phyloP scores from a whole-genome alignment of 1,140 invertebrate genomes.

The Pseudomyrmex dendroicus region DNA sequence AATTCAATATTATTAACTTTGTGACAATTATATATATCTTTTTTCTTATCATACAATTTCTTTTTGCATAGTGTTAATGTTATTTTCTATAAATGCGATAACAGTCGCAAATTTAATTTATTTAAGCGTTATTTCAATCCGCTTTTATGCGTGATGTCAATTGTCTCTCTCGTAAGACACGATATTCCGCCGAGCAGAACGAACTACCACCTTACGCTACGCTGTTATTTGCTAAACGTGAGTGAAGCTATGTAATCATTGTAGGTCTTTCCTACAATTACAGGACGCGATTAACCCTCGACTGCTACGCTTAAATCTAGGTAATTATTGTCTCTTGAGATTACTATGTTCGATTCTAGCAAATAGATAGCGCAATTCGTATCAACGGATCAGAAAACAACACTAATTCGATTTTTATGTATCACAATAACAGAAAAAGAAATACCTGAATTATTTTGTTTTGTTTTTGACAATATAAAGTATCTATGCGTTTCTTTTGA shows the following conservation, averaged over 20 bases:
- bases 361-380: not conserved
- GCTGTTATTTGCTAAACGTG: conserved; percentile 50
- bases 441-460: not conserved
- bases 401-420: not conserved
- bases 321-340: not conserved
- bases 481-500: not conserved
- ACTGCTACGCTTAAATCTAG: conserved; percentile 1
- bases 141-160: conserved; percentile 47
- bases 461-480: not conserved
- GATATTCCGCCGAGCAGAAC: conserved; percentile 6
- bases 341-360: not conserved
- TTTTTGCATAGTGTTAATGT: not conserved
- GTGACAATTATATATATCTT: no score
- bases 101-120: no score
- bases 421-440: not conserved
- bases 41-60: not conserved
- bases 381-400: not conserved
- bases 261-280: conserved; percentile 37
- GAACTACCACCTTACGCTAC: not conserved
- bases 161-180: not conserved
- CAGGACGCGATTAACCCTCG: not conserved
- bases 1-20: not conserved
- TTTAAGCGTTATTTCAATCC: no score
- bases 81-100: not conserved
- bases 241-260: conserved; percentile 15